A percentile compares a stretch with the other conserved stretches of the same genome.
Evolutionary conservation across 2,113 vertebrate genomes (phyloP).

Genomic region (Dasyornis broadbenti): DNA sequence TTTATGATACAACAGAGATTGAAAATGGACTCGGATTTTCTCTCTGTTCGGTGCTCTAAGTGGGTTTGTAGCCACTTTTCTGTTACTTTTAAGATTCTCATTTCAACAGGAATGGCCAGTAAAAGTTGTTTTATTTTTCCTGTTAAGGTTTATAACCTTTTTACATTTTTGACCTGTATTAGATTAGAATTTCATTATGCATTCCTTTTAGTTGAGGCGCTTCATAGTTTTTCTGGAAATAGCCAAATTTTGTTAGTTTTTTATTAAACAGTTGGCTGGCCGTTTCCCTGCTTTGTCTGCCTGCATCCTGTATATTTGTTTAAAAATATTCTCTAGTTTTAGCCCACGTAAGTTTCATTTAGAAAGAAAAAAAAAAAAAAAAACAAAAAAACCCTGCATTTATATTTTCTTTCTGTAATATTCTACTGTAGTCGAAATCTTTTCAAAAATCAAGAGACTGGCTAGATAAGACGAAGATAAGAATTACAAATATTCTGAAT

Average conservation of each 20-base stretch:
- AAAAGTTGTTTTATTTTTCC: slow-evolving; percentile 80
- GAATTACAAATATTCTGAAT: slow-evolving; percentile 54
- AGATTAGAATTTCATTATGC: slow-evolving; percentile 87
- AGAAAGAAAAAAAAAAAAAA: slow-evolving; percentile 42
- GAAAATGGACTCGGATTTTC: slow-evolving; percentile 79
- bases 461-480: slow-evolving; percentile 71
- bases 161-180: slow-evolving; percentile 84
- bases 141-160: slow-evolving; percentile 84
- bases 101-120: slow-evolving; percentile 91
- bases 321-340: slow-evolving; percentile 81
- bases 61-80: slow-evolving; percentile 82
- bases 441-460: slow-evolving; percentile 76
- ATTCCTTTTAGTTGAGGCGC: slow-evolving; percentile 91
- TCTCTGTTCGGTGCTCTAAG: slow-evolving; percentile 86
- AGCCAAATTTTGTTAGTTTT: slow-evolving; percentile 78
- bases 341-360: slow-evolving; percentile 82
- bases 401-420: slow-evolving; percentile 84
- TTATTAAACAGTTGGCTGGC: slow-evolving; percentile 76
- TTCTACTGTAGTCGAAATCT: slow-evolving; percentile 78
- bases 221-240: slow-evolving; percentile 79
- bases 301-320: slow-evolving; percentile 86
- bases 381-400: slow-evolving; percentile 44
- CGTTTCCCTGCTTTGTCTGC: slow-evolving; percentile 82
- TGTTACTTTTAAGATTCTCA: slow-evolving; percentile 83
- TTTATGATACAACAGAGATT: slow-evolving; percentile 81